Conservation (phyloP, 2,888 invertebrate genomes). For the Nemotelus nigrinus region DNA sequence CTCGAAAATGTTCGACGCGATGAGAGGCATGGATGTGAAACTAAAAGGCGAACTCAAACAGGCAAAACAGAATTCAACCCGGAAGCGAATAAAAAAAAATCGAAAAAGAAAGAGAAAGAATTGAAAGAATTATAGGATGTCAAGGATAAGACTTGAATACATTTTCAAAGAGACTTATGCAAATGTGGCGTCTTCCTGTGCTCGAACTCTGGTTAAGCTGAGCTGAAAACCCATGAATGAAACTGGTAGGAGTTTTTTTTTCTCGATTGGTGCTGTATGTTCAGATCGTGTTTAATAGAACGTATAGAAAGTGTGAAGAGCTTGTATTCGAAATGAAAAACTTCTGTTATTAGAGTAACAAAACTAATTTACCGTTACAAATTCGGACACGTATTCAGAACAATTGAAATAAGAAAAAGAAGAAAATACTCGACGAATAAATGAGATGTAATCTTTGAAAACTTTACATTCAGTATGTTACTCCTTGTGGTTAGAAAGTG, state of each 20-base stretch:
- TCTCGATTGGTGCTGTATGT: no score
- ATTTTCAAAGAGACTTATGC: slow-evolving; percentile 35
- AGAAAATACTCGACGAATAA: no score
- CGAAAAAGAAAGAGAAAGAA: slow-evolving; percentile 12
- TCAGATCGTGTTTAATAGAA: background rate
- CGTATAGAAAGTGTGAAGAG: background rate
- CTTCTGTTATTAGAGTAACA: slow-evolving; percentile 23
- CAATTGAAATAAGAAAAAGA: no score
- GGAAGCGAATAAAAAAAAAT: slow-evolving; percentile 17
- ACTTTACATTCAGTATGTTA: background rate
- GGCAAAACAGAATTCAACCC: background rate
- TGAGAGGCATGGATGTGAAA: no score
- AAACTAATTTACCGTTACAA: slow-evolving; percentile 27
- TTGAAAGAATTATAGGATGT: slow-evolving; percentile 44
- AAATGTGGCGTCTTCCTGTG: slow-evolving; percentile 39
- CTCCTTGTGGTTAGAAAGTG: background rate
- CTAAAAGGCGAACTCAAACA: no score
- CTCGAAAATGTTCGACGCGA: no score
- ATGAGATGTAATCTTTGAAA: background rate
- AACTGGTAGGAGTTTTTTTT: background rate
- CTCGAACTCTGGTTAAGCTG: slow-evolving; percentile 8
- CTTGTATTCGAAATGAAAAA: background rate
- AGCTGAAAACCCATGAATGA: background rate
- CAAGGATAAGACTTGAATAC: slow-evolving; percentile 38
- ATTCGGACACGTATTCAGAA: background rate